Base-by-base conservation (phyloP, 1,140 invertebrate genomes). In the Bombus polaris region DNA sequence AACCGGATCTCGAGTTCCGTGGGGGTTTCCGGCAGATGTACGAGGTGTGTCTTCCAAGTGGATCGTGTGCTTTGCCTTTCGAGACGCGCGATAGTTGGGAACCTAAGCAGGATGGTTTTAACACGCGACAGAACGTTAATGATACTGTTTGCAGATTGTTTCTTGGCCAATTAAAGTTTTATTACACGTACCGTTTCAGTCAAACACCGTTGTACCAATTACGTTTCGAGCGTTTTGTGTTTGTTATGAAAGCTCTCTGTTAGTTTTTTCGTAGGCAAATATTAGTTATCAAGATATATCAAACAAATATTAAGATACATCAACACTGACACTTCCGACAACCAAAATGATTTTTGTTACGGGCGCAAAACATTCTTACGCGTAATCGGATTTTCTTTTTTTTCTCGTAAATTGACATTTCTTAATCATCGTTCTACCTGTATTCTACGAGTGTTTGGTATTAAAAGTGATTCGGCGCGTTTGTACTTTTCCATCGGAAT, bases 321-420 rank as follows among this genome's bases (percentile, higher is more conserved):
- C 18, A 18, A 13, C 1, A 28, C 12, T 0, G 39, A 42, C n/a
- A n/a, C 2, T 42, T 15, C 0, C 25, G 35, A 42, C 39, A 2
- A 71, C 42, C 22, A 72, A n/a, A 72, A 42, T 42, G 25, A 42
- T 13, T 28, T 72, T 9, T 28, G 12, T 71, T 32, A 70, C 22
- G 2, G 3, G 37, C 37, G 4, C 13, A 42, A 42, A 71, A 71
- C 37, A 4, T 28, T 12, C 68, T 35, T 25, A 71, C 22, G 0
- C 25, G 10, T 13, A 42, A 42, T 39, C 25, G 4, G 12, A 71
- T n/a, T 42, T 28, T 28, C 25, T 2, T 71, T 25, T 12, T n/a
- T 2, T 6, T 71, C 2, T 13, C 37, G 37, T 18, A 9, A 28
- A 71, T 28, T n/a, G 37, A 12, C 39, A 71, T 9, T n/a, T 39